phyloP scores from a whole-genome alignment of 2,888 invertebrate genomes.

The Plemyria rubiginata region DNA sequence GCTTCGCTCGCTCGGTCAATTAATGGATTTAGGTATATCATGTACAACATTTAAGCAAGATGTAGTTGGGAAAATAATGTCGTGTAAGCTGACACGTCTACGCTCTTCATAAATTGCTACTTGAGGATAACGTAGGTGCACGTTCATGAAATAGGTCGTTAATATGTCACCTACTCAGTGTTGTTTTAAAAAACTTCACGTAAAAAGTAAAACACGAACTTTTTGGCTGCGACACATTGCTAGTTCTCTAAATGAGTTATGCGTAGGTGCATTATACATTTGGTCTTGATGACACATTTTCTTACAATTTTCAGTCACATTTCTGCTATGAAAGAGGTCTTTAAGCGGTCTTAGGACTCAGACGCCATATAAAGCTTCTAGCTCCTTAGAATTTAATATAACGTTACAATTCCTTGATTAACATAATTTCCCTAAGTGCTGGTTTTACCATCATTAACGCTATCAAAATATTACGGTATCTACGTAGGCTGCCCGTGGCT shows the following conservation, averaged over 20 bases:
- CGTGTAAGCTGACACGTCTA: neutral
- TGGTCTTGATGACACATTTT: conserved; percentile 14
- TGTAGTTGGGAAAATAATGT: neutral
- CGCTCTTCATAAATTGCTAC: conserved; percentile 1
- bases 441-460: no score
- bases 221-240: neutral
- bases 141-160: neutral
- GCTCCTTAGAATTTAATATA: neutral
- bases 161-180: neutral
- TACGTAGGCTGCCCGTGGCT: no score
- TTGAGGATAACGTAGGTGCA: conserved; percentile 16
- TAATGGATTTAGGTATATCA: no score
- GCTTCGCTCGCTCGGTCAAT: no score
- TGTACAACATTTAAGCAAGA: no score
- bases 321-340: neutral
- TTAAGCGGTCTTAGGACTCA: neutral
- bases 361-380: neutral
- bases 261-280: conserved; percentile 17
- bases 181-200: conserved; percentile 3
- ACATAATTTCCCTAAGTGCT: neutral
- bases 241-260: conserved; percentile 19
- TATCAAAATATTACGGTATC: no score
- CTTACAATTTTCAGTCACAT: neutral
- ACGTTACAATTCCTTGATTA: neutral
- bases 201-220: conserved; percentile 17